Evolutionary conservation across 2,888 invertebrate genomes (phyloP).

Genomic region (Schizotus pectinicornis): DNA sequence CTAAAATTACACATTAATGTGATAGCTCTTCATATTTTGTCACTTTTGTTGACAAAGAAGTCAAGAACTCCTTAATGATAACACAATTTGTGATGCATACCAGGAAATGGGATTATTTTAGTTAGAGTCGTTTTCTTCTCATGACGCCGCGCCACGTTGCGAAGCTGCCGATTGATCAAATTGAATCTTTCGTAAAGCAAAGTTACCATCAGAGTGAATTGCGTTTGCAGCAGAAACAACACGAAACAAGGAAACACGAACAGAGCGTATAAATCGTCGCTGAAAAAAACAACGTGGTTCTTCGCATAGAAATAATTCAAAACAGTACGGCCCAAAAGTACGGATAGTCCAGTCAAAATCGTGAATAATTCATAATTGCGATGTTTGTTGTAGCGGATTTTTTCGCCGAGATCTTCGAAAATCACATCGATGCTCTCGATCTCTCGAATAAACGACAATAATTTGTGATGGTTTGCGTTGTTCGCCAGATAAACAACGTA

Average conservation of each 20-base stretch:
- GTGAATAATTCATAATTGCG: constrained; percentile 18
- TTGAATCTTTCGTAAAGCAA: constrained; percentile 16
- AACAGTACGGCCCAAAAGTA: constrained; percentile 4
- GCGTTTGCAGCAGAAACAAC: constrained; percentile 13
- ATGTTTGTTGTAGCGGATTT: constrained; percentile 17
- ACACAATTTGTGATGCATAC: background rate
- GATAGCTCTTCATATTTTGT: no score
- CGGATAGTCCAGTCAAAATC: background rate
- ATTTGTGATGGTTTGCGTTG: constrained; percentile 4
- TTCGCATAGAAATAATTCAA: constrained; percentile 22
- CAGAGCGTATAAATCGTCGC: constrained; percentile 4
- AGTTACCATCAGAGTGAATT: constrained; percentile 10
- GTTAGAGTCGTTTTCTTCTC: background rate
- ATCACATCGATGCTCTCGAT: constrained; percentile 16
- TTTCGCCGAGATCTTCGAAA: constrained; percentile 17
- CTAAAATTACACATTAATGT: no score
- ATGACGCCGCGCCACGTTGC: background rate
- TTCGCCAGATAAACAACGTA: constrained; percentile 12
- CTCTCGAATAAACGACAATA: constrained; percentile 13
- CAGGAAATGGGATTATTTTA: background rate
- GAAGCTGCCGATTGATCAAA: constrained; percentile 10
- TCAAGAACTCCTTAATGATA: no score
- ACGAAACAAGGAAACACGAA: constrained; percentile 11
- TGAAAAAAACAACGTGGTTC: constrained; percentile 4
- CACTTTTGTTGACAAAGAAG: no score